Evolutionary conservation across 2,113 vertebrate genomes (phyloP), one percentile per base, ranked within the genome.

Genomic region (Eptesicus fuscus): DNA sequence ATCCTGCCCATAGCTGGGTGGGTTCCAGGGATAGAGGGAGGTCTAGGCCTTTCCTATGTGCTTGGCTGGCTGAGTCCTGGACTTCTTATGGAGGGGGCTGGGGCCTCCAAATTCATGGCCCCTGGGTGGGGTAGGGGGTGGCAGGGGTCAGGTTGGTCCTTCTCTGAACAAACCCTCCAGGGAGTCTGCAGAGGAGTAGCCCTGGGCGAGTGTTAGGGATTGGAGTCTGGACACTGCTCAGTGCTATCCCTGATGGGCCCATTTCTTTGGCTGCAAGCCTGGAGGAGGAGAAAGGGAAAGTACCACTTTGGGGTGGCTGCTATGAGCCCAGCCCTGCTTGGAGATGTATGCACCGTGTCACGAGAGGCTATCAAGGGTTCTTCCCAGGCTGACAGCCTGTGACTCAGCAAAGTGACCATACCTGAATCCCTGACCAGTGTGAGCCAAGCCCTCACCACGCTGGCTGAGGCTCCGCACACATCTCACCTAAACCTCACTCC

Each of bases 311-410:
- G 22, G 18, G 65, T 13, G 44, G 37, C 37, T 88, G 94, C 47
- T 76, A 4, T 18, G 74, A 84, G 25, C 40, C 63, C 63, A 95
- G 42, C 69, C 32, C 67, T 90, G 22, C 9, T 84, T 22, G 9
- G 71, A 77, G 59, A 94, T 51, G 91, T 91, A 77, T 0, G 4
- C 20, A 8, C 42, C 14, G 12, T 37, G 32, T 94, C 44, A 56
- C 5, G 14, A 95, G 84, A 90, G 69, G 67, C 63, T 35, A 35
- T 80, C 3, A 0, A 84, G 42, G 59, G 61, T 18, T 95, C 61
- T 92, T 93, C 67, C 51, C 51, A 67, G 40, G 14, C 83, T 87
- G 37, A 95, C 28, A 94, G 35, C 37, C 78, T 95, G 22, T 71
- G 83, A 79, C 90, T 88, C 44, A 25, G 89, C 80, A 71, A 51